Conservation (phyloP, 2,888 invertebrate species). For the Drosophila rellima region DNA sequence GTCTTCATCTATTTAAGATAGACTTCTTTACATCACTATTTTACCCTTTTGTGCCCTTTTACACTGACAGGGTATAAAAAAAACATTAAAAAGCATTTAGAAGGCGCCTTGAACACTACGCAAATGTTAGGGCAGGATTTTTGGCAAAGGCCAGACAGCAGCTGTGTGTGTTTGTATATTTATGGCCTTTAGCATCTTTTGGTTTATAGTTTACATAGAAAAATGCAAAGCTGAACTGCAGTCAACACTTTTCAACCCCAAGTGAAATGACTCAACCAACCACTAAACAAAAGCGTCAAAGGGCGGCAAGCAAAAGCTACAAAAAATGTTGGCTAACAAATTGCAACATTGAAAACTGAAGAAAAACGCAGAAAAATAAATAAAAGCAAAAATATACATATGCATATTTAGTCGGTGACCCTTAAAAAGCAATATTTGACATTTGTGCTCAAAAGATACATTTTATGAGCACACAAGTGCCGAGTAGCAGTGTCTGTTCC, state of each 20-base stretch:
- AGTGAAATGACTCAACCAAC: conserved; percentile 53
- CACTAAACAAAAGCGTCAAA: conserved; percentile 34
- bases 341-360: conserved; percentile 65
- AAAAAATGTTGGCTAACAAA: conserved; percentile 32
- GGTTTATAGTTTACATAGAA: conserved; percentile 22
- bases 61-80: conserved; percentile 33
- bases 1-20: background rate
- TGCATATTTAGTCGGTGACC: conserved; percentile 68
- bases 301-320: conserved; percentile 38
- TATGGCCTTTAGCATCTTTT: conserved; percentile 28
- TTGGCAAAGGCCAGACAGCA: conserved; percentile 31
- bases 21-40: background rate
- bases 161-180: conserved; percentile 14
- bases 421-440: conserved; percentile 82
- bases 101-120: conserved; percentile 23
- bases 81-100: conserved; percentile 36
- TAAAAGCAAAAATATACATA: conserved; percentile 18
- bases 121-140: conserved; percentile 34
- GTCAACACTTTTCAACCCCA: conserved; percentile 45
- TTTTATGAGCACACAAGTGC: conserved; percentile 39
- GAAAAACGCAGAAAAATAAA: conserved; percentile 23
- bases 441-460: conserved; percentile 79
- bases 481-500: background rate
- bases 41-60: background rate
- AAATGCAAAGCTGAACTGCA: conserved; percentile 47